Conservation (phyloP, 1,140 invertebrate species). For the Venustaconcha ellipsiformis region DNA sequence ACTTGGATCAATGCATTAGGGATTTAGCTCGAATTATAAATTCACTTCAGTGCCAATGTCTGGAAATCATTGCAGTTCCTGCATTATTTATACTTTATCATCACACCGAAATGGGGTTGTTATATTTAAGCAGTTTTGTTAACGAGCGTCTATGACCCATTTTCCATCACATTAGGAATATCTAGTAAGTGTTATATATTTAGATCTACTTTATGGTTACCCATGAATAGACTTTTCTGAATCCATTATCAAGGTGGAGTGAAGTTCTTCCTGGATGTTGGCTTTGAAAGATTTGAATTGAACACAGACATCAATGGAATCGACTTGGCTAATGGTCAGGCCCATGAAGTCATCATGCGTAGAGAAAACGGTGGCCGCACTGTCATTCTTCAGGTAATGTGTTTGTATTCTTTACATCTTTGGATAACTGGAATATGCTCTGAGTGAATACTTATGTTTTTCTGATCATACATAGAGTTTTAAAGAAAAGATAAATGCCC, state of each 20-base stretch:
- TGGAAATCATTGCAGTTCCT: too few relatives aligned
- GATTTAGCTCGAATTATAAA: too few relatives aligned
- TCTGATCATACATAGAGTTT: background rate
- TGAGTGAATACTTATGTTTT: background rate
- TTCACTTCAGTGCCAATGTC: too few relatives aligned
- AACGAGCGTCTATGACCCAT: too few relatives aligned
- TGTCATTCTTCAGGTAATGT: conserved; percentile 78
- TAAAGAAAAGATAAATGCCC: too few relatives aligned
- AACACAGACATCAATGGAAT: conserved; percentile 75
- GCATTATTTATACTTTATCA: too few relatives aligned
- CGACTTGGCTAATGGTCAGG: conserved; percentile 92
- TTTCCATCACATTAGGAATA: too few relatives aligned
- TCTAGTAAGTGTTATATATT: too few relatives aligned
- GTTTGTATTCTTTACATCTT: background rate
- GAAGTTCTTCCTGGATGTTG: conserved; percentile 95
- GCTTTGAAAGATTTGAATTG: conserved; percentile 94
- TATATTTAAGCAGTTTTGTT: too few relatives aligned
- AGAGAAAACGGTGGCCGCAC: conserved; percentile 86
- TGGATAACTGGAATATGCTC: background rate
- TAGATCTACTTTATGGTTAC: background rate
- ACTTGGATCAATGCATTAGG: too few relatives aligned
- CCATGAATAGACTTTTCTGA: background rate
- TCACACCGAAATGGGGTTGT: too few relatives aligned
- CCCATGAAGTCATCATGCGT: conserved; percentile 90
- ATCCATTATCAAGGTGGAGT: conserved; percentile 79